Percentiles rank a stretch among this genome's conserved stretches.
Evolutionary conservation across 2,797 vertebrate genomes (phyloP).

Genomic region (Rhinophrynus dorsalis): DNA sequence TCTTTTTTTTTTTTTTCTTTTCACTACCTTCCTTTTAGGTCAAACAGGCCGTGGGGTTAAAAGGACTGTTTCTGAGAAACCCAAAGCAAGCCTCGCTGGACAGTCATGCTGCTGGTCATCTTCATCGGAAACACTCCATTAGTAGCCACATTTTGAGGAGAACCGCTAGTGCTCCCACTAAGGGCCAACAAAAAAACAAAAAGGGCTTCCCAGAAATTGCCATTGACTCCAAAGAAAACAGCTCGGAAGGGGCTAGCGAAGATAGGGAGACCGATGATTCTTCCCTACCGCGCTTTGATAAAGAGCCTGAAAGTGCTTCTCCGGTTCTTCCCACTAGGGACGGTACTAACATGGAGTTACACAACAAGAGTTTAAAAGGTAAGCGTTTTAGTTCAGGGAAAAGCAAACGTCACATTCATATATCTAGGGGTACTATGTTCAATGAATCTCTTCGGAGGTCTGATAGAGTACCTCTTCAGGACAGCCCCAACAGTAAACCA

Average conservation of each 20-base stretch:
- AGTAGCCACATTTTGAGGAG: slow-evolving; percentile 90
- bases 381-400: slow-evolving; percentile 70
- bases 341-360: slow-evolving; percentile 71
- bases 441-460: slow-evolving; percentile 79
- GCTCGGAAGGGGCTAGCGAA: slow-evolving; percentile 80
- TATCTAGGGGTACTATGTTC: slow-evolving; percentile 64
- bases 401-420: slow-evolving; percentile 62
- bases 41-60: slow-evolving; percentile 90
- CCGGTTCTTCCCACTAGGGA: slow-evolving; percentile 55
- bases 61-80: slow-evolving; percentile 97
- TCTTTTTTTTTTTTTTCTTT: slow-evolving; percentile 4
- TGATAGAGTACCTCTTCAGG: slow-evolving; percentile 67
- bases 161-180: slow-evolving; percentile 94
- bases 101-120: slow-evolving; percentile 97
- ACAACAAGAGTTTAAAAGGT: slow-evolving; percentile 83
- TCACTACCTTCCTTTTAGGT: slow-evolving; percentile 69
- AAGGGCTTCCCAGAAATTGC: slow-evolving; percentile 86
- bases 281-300: slow-evolving; percentile 65
- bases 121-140: slow-evolving; percentile 86
- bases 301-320: slow-evolving; percentile 55
- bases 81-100: slow-evolving; percentile 97
- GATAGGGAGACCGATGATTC: slow-evolving; percentile 73
- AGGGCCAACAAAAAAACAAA: slow-evolving; percentile 87
- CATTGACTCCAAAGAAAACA: slow-evolving; percentile 82
- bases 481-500: slow-evolving; percentile 66